Base-by-base conservation (phyloP, 2,797 vertebrate genomes). In the Merluccius polli region DNA sequence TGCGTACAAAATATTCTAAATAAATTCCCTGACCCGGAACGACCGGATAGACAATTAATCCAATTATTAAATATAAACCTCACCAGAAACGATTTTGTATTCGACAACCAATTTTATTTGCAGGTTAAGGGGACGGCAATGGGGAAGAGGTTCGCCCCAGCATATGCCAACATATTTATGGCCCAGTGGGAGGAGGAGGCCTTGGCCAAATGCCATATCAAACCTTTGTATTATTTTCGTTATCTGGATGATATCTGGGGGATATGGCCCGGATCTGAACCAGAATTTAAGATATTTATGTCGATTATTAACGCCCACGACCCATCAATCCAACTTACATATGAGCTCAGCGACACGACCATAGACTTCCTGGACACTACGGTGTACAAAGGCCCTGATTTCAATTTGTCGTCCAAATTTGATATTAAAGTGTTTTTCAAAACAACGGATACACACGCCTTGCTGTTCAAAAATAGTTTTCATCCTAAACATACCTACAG, bases 191-290 rank as follows among this genome's bases (percentile, higher is more conserved):
- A n/a, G n/a, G n/a, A n/a, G n/a, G n/a, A n/a, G n/a, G n/a, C n/a
- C n/a, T n/a, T n/a, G n/a, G n/a, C n/a, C n/a, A n/a, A n/a, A n/a
- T n/a, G n/a, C n/a, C n/a, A n/a, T 0, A 67, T 67, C 59, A n/a
- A n/a, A n/a, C 75, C 74, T 0, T 1, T 48, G 0, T 1, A n/a
- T 7, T 78, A 70, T 38, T 74, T 27, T 10, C 13, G 72, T 3
- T 85, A 70, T 16, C 11, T 81, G 1, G 74, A 81, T 73, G 75
- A 83, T 7, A 83, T 85, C 0, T 74, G 63, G 15, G 75, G 68
- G 0, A n/a, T 78, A 0, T 79, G 72, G 79, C 1, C 36, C 31
- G 48, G 71, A 30, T 11, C 31, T 11, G 11, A 52, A 13, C 21
- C 52, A 15, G 7, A 33, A 21, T 74, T 75, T n/a, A 3, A 63